Conservation (phyloP, 2,888 invertebrate species). For the Hirtodrosophila histrioides region DNA sequence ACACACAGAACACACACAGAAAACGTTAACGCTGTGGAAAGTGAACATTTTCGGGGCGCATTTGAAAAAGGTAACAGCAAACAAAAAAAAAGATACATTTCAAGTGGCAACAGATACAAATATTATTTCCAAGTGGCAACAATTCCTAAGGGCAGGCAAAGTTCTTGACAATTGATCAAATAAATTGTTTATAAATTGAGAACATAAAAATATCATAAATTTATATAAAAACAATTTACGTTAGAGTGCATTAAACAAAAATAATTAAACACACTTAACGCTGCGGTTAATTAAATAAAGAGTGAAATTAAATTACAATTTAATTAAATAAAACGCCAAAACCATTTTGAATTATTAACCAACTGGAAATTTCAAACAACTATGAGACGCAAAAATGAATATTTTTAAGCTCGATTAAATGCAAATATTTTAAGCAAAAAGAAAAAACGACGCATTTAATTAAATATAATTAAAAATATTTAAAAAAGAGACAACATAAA, state of each 20-base stretch:
- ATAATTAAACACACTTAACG: too few relatives aligned
- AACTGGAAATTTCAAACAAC: not conserved
- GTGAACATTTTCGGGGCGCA: constrained; percentile 27
- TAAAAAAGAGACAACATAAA: too few relatives aligned
- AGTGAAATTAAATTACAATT: not conserved
- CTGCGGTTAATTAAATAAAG: not conserved
- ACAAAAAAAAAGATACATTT: constrained; percentile 11
- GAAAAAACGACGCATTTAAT: too few relatives aligned
- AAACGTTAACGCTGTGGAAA: constrained; percentile 23
- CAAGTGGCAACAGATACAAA: constrained; percentile 52
- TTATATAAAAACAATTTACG: constrained; percentile 1
- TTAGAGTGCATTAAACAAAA: too few relatives aligned
- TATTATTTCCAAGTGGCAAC: constrained; percentile 21
- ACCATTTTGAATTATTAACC: too few relatives aligned
- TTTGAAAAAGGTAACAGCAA: constrained; percentile 20
- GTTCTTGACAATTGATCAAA: not conserved
- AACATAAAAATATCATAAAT: not conserved
- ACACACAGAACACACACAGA: constrained; percentile 6
- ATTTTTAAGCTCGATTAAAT: too few relatives aligned
- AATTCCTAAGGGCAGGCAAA: constrained; percentile 6
- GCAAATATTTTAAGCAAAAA: too few relatives aligned
- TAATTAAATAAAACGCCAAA: too few relatives aligned
- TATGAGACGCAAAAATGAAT: not conserved
- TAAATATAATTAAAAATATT: too few relatives aligned
- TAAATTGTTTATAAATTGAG: constrained; percentile 1